Percentiles rank a stretch among this genome's conserved stretches.
These are phyloP conservation scores for Apistogramma diplotaenia DNA, from an alignment of 2,113 vertebrate genomes.

Conservation along the genomic window DNA sequence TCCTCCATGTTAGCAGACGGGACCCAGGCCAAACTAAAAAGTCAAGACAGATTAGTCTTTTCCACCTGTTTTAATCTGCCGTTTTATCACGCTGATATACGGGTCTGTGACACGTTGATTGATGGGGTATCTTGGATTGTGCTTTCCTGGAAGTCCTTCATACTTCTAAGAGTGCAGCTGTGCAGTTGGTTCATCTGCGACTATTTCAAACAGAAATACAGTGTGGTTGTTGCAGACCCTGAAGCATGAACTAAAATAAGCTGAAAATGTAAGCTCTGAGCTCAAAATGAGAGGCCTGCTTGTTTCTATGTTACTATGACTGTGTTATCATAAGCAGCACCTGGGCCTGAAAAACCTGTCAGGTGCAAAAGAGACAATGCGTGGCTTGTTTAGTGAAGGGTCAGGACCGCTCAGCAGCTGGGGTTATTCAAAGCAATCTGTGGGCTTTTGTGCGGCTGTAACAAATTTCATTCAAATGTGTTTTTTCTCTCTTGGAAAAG, in stretches of 20 bases:
- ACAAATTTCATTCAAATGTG: background rate
- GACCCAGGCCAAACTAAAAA: background rate
- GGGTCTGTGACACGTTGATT: too few relatives aligned
- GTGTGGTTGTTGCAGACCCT: background rate
- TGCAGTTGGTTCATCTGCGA: background rate
- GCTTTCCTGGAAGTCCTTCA: too few relatives aligned
- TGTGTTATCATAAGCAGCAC: background rate
- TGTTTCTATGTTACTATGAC: background rate
- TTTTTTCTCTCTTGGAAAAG: background rate
- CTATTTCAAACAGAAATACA: background rate
- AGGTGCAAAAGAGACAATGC: background rate
- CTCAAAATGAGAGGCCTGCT: background rate
- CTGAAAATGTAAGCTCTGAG: too few relatives aligned
- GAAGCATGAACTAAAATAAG: background rate
- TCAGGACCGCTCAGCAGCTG: background rate
- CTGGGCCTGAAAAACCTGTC: background rate
- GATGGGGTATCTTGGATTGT: too few relatives aligned
- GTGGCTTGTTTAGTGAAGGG: background rate
- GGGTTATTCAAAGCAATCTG: background rate
- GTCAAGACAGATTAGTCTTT: too few relatives aligned
- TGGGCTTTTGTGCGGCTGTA: background rate
- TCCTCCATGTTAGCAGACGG: background rate
- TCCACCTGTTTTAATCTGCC: background rate
- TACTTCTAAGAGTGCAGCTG: background rate
- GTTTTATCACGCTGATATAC: background rate